A percentile compares a stretch with the other conserved stretches of the same genome.
Conservation (phyloP, 2,113 vertebrate genomes). For the Siphamia tubifer region DNA sequence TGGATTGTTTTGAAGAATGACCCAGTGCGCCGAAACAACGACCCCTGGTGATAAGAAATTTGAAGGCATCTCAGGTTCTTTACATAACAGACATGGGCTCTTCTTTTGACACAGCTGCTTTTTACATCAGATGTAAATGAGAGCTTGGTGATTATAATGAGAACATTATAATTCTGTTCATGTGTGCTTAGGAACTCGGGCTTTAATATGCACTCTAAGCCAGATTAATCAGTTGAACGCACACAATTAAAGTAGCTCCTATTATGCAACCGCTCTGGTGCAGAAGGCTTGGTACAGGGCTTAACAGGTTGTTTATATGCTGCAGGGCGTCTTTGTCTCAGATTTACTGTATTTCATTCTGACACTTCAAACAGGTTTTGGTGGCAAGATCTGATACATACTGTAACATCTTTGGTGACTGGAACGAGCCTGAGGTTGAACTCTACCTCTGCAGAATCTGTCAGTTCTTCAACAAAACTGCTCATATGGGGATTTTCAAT, state of each 20-base stretch:
- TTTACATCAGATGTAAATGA: slow-evolving; percentile 38
- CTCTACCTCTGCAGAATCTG: not conserved
- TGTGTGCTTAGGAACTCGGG: slow-evolving; percentile 35
- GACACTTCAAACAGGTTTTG: not conserved
- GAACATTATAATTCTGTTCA: slow-evolving; percentile 50
- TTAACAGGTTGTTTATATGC: slow-evolving; percentile 1
- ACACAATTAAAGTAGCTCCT: slow-evolving; percentile 22
- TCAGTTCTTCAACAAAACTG: not conserved
- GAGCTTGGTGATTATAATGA: slow-evolving; percentile 38
- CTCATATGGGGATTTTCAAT: not conserved
- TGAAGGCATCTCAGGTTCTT: slow-evolving; percentile 10
- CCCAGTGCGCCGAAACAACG: slow-evolving; percentile 32
- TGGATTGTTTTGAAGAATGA: slow-evolving; percentile 35
- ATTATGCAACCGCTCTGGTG: slow-evolving; percentile 33
- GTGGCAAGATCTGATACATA: not conserved
- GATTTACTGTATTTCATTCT: not conserved
- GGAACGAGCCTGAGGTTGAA: not conserved
- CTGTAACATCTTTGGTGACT: not conserved
- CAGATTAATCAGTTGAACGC: slow-evolving; percentile 43
- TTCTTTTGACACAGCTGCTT: slow-evolving; percentile 27
- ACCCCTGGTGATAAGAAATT: slow-evolving; percentile 37
- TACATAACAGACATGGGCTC: slow-evolving; percentile 20
- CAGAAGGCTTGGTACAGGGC: not conserved
- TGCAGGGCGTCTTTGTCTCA: not conserved
- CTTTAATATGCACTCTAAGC: slow-evolving; percentile 50